A percentile compares a stretch with the other conserved stretches of the same genome.
These are phyloP conservation scores for Hymenopus coronatus DNA, from an alignment of 2,888 invertebrate genomes.

Conservation along the genomic window DNA sequence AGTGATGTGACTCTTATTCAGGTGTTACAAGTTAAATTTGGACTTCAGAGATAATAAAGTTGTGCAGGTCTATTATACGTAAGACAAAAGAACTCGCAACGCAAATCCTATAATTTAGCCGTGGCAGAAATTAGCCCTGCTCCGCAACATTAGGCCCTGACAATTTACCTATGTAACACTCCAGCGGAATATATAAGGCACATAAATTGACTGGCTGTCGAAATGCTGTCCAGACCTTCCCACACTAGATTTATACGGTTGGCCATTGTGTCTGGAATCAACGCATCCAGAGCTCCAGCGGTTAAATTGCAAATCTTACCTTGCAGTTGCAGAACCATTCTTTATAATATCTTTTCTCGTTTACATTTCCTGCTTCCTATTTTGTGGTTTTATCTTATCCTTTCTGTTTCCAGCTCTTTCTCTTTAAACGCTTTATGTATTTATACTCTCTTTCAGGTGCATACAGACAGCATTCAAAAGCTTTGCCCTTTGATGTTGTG, in stretches of 20 bases:
- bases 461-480: too few relatives aligned
- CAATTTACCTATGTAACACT: neutral
- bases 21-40: too few relatives aligned
- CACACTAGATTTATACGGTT: neutral
- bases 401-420: neutral
- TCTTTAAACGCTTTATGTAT: too few relatives aligned
- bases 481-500: too few relatives aligned
- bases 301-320: neutral
- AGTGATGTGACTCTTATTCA: too few relatives aligned
- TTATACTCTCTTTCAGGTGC: too few relatives aligned
- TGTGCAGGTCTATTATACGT: too few relatives aligned
- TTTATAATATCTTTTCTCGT: neutral
- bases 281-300: neutral
- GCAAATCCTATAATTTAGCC: too few relatives aligned
- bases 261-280: neutral
- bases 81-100: neutral
- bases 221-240: neutral
- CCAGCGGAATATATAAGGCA: neutral
- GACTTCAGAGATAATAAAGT: too few relatives aligned
- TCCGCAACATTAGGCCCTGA: neutral
- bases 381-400: neutral
- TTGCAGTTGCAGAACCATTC: neutral
- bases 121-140: neutral
- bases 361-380: neutral
- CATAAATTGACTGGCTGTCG: neutral